Percentiles rank a stretch among this genome's conserved stretches.
phyloP scores from a whole-genome alignment of 2,888 invertebrate species.

The Ametastegia equiseti region DNA sequence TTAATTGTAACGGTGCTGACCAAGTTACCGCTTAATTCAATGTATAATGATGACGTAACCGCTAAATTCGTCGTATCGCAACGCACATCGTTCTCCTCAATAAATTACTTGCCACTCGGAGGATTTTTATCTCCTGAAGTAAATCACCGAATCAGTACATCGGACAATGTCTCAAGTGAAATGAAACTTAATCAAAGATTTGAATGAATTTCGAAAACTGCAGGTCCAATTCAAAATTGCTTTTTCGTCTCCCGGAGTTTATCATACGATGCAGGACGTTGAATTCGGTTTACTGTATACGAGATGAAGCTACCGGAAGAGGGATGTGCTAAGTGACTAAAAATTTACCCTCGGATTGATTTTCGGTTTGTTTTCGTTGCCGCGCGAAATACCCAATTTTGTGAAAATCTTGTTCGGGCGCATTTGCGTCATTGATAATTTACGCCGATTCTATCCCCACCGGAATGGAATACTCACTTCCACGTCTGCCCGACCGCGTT shows the following conservation, averaged over 20 bases:
- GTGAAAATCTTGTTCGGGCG: slow-evolving; percentile 22
- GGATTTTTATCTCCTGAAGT: background rate
- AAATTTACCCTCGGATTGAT: slow-evolving; percentile 12
- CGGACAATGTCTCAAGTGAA: background rate
- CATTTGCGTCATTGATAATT: slow-evolving; percentile 31
- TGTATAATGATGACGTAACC: slow-evolving; percentile 43
- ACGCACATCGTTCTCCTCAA: slow-evolving; percentile 39
- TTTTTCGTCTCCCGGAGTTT: background rate
- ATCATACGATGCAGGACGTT: background rate
- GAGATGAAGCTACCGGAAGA: too few species aligned
- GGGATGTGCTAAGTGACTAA: slow-evolving; percentile 20
- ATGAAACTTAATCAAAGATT: background rate
- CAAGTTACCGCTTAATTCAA: slow-evolving; percentile 45
- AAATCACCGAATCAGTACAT: slow-evolving; percentile 11
- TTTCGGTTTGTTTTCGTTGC: slow-evolving; percentile 2
- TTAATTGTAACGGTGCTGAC: slow-evolving; percentile 46
- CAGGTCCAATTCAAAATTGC: background rate
- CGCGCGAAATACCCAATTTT: background rate
- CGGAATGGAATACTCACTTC: background rate
- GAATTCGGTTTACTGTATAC: background rate
- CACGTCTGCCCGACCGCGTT: background rate
- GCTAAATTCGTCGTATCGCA: slow-evolving; percentile 33
- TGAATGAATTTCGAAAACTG: background rate
- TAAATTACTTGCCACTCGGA: slow-evolving; percentile 15
- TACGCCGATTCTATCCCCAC: background rate